Evolutionary conservation across 2,888 invertebrate genomes (phyloP).

Genomic region (Plebejus anna): DNA sequence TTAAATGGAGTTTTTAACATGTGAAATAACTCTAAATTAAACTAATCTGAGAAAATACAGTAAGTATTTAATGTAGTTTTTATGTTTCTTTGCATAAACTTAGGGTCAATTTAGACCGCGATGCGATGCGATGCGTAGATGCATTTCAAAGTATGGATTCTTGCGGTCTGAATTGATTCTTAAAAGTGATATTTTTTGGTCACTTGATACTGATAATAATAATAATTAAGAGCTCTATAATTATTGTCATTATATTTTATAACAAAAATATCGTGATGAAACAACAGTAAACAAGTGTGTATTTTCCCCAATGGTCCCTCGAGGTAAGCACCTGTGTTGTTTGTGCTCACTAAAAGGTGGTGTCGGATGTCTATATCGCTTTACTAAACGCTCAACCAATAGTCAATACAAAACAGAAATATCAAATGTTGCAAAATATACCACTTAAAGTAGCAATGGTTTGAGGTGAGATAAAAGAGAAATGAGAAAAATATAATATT

Average conservation of each 20-base stretch:
- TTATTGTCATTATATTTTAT: neutral
- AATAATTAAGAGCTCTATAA: neutral
- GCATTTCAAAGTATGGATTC: no score
- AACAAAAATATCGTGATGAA: neutral
- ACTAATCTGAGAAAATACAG: no score
- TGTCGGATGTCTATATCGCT: slow-evolving; percentile 36
- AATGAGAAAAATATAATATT: neutral
- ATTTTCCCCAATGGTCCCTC: slow-evolving; percentile 26
- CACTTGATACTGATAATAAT: neutral
- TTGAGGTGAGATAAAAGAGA: neutral
- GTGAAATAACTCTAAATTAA: no score
- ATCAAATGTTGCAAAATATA: slow-evolving; percentile 37
- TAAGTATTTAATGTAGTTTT: no score
- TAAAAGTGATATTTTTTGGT: neutral
- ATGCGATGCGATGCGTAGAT: no score
- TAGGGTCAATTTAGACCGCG: no score
- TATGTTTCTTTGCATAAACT: no score
- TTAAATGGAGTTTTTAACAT: no score
- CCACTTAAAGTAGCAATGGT: slow-evolving; percentile 19
- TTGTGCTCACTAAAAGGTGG: slow-evolving; percentile 45
- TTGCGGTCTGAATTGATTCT: no score
- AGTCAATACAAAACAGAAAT: slow-evolving; percentile 37
- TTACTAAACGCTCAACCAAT: slow-evolving; percentile 41
- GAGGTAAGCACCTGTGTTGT: slow-evolving; percentile 47
- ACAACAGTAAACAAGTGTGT: neutral